Evolutionary conservation across 2,113 vertebrate species (phyloP), one percentile per base, ranked within the genome.

Genomic region (Gadus macrocephalus): DNA sequence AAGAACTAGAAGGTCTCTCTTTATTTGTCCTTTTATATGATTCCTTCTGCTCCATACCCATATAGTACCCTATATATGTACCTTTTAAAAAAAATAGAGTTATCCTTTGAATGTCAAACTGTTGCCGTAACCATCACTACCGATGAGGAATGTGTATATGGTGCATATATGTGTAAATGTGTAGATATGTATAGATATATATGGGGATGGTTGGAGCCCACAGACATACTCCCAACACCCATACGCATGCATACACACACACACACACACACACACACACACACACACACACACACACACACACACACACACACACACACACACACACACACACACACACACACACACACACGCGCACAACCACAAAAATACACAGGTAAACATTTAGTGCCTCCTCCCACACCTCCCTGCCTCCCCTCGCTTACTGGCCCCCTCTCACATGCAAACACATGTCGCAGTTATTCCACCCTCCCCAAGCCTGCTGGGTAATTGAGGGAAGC

Each of bases 401-500:
- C 78, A 77, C 83, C 82, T 83, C 84, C 80, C 79, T 77, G 83
- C 62, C 71, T 73, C 69, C 55, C 35, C 4, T 25, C 38, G 60
- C 17, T 56, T 68, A 2, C 28, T 68, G 69, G 76, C 82, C 72
- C 74, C 70, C 71, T 63, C 72, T 49, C 42, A 14, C 42, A 49
- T 49, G 42, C 42, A 49, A 11, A 49, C 42, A 49, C 42, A 49
- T 49, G 42, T 49, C 42, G 9, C 42, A 9, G 42, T 49, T 49
- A 49, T 49, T 9, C 31, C 31, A 35, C 31, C 74, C 75, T 63
- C 83, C 71, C 80, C 80, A 71, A 77, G 72, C 74, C 79, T 87
- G 83, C 83, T 86, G 83, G 84, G 87, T 91, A 91, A 92, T 91
- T 91, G 90, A 90, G 87, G 90, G 87, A 91, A 91, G 87, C 89